Evolutionary conservation across 2,797 vertebrate genomes (phyloP), one percentile per base, ranked within the genome.

Genomic region (Crocodylus rhombifer): DNA sequence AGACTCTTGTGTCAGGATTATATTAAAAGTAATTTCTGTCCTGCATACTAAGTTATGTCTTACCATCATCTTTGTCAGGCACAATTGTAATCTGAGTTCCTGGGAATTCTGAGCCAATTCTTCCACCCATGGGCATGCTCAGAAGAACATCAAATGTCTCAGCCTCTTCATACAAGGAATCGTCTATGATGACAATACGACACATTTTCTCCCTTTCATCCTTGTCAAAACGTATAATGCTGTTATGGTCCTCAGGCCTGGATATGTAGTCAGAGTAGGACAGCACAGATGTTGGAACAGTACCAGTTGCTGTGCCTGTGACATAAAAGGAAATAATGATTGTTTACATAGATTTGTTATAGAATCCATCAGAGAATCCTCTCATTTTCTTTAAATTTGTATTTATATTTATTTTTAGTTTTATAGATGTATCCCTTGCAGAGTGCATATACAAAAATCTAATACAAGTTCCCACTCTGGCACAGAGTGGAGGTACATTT

Each of bases 191-290:
- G 78, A 99, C 91, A 1, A 99, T 93, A 0, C 98, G 98, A 78
- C 99, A 99, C 82, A 61, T 92, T 94, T 99, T 99, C 97, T 99
- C 99, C 6, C 63, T 90, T 91, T 99, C 98, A 0, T 97, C 98
- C 94, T 97, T 98, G 96, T 99, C 98, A 82, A 99, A 99, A 88
- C 97, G 98, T 16, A 99, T 86, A 57, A 99, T 4, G 36, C 99
- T 99, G 97, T 90, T 96, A 93, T 98, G 99, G 92, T 99, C 99
- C 97, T 99, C 99, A 0, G 98, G 98, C 30, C 99, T 98, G 60
- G 99, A 99, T 96, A 99, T 99, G 97, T 98, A 99, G 97, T 99
- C 99, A 0, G 99, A 99, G 93, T 99, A 99, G 15, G 99, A 99
- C 76, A 99, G 98, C 23, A 99, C 99, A 1, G 98, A 98, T 62